Evolutionary conservation across 1,140 invertebrate species (phyloP).

Genomic region (Rhyacophila brunnea): DNA sequence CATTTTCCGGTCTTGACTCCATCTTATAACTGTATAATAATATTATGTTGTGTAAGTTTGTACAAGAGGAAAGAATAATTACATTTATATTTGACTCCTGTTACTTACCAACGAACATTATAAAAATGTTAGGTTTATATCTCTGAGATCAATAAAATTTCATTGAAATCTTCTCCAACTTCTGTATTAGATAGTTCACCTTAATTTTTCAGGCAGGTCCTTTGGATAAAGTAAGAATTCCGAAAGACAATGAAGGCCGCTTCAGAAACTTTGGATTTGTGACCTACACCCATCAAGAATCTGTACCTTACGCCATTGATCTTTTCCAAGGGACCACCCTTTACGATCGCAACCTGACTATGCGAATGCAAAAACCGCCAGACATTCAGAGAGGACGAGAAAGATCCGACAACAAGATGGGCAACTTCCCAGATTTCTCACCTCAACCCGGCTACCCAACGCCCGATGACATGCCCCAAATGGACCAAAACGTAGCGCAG

Average conservation of each 20-base stretch:
- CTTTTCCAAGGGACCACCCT: conserved; percentile 65
- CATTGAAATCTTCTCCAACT: no score
- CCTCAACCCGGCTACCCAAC: conserved; percentile 41
- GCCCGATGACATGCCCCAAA: conserved; percentile 39
- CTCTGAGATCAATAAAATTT: no score
- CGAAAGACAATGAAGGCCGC: conserved; percentile 68
- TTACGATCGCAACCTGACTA: conserved; percentile 50
- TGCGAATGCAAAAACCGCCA: conserved; percentile 40
- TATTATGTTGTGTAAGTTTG: no score
- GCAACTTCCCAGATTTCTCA: conserved; percentile 29
- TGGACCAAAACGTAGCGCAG: conserved; percentile 38
- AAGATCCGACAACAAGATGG: conserved; percentile 38
- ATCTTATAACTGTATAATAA: no score
- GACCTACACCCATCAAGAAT: conserved; percentile 69
- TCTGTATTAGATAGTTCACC: no score
- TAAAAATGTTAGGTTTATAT: no score
- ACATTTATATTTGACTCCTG: no score
- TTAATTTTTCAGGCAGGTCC: conserved; percentile 67
- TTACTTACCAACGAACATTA: no score
- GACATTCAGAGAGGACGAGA: conserved; percentile 23
- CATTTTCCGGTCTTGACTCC: no score
- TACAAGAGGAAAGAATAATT: no score
- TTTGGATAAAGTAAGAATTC: conserved; percentile 70
- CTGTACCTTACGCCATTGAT: conserved; percentile 70
- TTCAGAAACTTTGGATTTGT: conserved; percentile 71